phyloP scores from a whole-genome alignment of 2,113 vertebrate genomes.

The Sphyrna mokarran region DNA sequence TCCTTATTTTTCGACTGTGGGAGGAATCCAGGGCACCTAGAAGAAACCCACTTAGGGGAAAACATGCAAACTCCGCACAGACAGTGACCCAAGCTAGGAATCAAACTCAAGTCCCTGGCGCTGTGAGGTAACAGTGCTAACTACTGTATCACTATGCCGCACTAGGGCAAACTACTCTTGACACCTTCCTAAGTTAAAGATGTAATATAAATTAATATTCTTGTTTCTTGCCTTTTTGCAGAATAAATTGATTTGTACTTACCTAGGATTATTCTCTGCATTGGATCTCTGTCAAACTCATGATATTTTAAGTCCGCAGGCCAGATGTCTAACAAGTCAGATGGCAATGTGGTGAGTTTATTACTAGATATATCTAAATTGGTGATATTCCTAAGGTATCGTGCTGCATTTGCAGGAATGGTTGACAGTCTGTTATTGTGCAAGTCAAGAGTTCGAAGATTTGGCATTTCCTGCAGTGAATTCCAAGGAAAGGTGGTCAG shows the following conservation, averaged over 20 bases:
- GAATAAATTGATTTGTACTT: slow-evolving; percentile 39
- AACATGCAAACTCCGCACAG: no score
- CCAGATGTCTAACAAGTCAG: slow-evolving; percentile 89
- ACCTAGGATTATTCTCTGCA: slow-evolving; percentile 78
- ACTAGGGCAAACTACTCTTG: background rate
- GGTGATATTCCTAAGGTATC: slow-evolving; percentile 70
- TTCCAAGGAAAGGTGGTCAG: slow-evolving; percentile 83
- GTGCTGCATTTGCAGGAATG: slow-evolving; percentile 64
- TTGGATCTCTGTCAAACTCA: slow-evolving; percentile 45
- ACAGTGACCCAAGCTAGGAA: no score
- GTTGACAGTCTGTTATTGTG: slow-evolving; percentile 80
- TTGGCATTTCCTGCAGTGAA: slow-evolving; percentile 79
- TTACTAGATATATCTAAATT: slow-evolving; percentile 95
- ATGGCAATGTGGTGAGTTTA: slow-evolving; percentile 74
- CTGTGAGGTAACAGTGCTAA: no score
- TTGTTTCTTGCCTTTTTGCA: background rate
- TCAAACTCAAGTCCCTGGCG: no score
- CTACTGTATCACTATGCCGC: no score
- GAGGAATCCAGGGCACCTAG: no score
- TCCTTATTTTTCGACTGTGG: no score
- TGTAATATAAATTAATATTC: background rate
- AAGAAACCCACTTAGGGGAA: no score
- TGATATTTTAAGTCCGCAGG: slow-evolving; percentile 63
- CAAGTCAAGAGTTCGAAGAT: slow-evolving; percentile 74
- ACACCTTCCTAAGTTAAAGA: background rate